These are phyloP conservation scores for Dryomyza anilis DNA, from an alignment of 2,888 invertebrate genomes.

Conservation along the genomic window DNA sequence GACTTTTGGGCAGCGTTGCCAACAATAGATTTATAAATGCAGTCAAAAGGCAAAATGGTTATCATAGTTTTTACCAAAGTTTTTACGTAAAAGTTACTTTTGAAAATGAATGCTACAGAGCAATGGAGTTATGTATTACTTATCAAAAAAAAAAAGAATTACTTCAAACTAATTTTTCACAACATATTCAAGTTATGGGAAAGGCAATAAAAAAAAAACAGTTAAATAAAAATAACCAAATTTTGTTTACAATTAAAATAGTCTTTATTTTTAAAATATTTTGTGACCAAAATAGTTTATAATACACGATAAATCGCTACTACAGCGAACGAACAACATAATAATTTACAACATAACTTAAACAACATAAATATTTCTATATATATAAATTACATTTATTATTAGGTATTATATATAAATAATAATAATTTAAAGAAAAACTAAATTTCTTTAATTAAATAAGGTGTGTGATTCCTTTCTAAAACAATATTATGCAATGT, in stretches of 20 bases:
- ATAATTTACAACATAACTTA: slow-evolving; percentile 12
- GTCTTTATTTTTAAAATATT: slow-evolving; percentile 32
- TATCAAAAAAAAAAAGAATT: too few species aligned
- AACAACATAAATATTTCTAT: not conserved
- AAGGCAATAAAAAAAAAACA: not conserved
- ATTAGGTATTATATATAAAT: not conserved
- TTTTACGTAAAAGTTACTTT: too few species aligned
- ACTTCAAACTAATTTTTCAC: too few species aligned
- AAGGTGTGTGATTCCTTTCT: not conserved
- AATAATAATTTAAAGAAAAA: not conserved
- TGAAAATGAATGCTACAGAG: too few species aligned
- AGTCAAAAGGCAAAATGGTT: too few species aligned
- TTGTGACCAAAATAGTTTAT: slow-evolving; percentile 5
- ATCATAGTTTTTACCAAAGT: too few species aligned
- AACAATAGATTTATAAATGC: too few species aligned
- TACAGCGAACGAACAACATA: not conserved
- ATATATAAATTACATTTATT: not conserved
- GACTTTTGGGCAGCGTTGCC: too few species aligned
- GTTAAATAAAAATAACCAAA: not conserved
- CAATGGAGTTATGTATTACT: too few species aligned
- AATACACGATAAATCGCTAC: not conserved
- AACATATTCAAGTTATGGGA: too few species aligned
- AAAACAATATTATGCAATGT: not conserved
- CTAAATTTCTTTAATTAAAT: not conserved
- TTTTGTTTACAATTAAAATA: slow-evolving; percentile 28